phyloP scores from a whole-genome alignment of 2,113 vertebrate species.

The Oophaga pumilio region DNA sequence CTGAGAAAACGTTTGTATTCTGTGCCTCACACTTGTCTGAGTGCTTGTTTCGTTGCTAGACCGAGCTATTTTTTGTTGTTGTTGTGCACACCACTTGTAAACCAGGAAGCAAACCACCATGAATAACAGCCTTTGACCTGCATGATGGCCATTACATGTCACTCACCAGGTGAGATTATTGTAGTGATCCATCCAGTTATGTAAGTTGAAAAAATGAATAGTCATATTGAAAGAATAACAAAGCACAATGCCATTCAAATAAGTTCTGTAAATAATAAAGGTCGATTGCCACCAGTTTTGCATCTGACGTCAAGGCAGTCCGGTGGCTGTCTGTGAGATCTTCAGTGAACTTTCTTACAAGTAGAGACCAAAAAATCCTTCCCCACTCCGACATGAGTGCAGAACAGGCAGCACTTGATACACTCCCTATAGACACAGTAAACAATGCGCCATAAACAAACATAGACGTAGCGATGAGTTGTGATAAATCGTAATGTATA shows the following conservation, averaged over 20 bases:
- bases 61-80: neutral
- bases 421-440: conserved; percentile 3
- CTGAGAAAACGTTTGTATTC: neutral
- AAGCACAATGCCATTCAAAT: conserved; percentile 1
- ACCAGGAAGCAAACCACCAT: neutral
- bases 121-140: neutral
- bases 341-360: conserved; percentile 44
- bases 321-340: conserved; percentile 26
- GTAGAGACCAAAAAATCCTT: conserved; percentile 27
- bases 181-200: neutral
- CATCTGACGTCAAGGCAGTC: conserved; percentile 42
- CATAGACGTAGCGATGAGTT: neutral
- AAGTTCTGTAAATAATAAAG: neutral
- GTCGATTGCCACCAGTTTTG: conserved; percentile 25
- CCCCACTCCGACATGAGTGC: neutral
- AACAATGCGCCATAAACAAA: neutral
- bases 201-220: neutral
- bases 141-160: neutral
- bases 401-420: neutral
- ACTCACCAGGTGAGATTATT: neutral
- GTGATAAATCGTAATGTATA: too few relatives aligned
- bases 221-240: conserved; percentile 5
- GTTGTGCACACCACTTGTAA: neutral
- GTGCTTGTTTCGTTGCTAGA: neutral
- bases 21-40: neutral